These are phyloP conservation scores for Orius laevigatus DNA, from an alignment of 1,140 invertebrate species.

Conservation along the genomic window DNA sequence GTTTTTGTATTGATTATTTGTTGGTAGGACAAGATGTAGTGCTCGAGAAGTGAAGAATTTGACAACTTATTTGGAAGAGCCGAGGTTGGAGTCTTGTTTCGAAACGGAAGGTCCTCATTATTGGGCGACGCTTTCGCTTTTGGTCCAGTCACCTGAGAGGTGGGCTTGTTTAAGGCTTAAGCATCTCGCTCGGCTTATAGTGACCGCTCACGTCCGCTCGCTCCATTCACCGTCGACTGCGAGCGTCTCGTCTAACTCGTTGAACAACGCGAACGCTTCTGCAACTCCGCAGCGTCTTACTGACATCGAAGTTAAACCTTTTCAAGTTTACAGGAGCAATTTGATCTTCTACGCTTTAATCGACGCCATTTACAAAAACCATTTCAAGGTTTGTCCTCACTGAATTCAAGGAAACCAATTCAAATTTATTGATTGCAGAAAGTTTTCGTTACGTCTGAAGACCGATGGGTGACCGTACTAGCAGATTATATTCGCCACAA, in stretches of 20 bases:
- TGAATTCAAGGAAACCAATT: conserved; percentile 3
- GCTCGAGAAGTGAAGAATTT: conserved; percentile 56
- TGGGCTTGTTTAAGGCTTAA: conserved; percentile 51
- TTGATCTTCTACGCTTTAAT: conserved; percentile 71
- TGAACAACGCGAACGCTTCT: too few species aligned
- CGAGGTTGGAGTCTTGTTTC: conserved; percentile 64
- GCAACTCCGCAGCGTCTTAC: conserved; percentile 6
- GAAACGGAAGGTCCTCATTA: conserved; percentile 83
- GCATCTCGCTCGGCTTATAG: conserved; percentile 60
- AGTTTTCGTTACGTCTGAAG: conserved; percentile 51
- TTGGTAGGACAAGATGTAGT: conserved; percentile 51
- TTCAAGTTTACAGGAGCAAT: conserved; percentile 67
- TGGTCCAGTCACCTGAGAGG: conserved; percentile 52
- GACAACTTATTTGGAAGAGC: conserved; percentile 46
- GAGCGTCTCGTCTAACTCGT: neutral
- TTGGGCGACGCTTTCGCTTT: conserved; percentile 60
- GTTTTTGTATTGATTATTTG: neutral
- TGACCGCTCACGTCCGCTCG: conserved; percentile 61
- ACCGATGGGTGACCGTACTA: conserved; percentile 72
- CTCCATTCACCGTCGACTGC: conserved; percentile 35
- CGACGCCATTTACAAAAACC: conserved; percentile 54
- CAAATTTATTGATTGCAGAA: conserved; percentile 37
- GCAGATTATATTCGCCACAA: conserved; percentile 89
- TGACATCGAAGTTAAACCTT: conserved; percentile 39
- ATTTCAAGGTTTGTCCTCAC: conserved; percentile 45